Base-by-base conservation (phyloP, 2,113 vertebrate genomes). In the Thamnaconus septentrionalis region DNA sequence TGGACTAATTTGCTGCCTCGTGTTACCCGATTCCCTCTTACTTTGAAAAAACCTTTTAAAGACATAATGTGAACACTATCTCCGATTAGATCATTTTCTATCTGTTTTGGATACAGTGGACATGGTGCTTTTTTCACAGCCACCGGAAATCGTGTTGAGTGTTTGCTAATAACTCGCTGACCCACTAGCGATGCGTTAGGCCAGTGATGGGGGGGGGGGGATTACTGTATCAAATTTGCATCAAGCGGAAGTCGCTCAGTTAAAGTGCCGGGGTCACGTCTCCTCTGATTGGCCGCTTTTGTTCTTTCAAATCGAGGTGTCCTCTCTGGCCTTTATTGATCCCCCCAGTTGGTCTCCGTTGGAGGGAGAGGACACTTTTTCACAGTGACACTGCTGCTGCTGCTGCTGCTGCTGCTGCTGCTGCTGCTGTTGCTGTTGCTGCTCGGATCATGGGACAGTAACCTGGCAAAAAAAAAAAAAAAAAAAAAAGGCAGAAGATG, bases 221-320 rank as follows among this genome's bases (percentile, higher is more conserved):
- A 75, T 81, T 79, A 50, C 78, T 49, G 79, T 64, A 73, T 51
- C 62, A 76, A 3, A 77, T 79, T 56, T 43, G 4, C 61, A 75
- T 78, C 60, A 80, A 78, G 80, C n/a, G 64, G 73, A 72, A 76
- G 48, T 50, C 4, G 56, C n/a, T n/a, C 18, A 47, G 60, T 12
- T 43, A 64, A 66, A 66, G 60, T 73, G 63, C 59, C 63, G 45
- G 64, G 40, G 52, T 58, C 11, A 12, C 60, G 61, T 74, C 73
- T 18, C 61, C 71, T 75, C 81, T 78, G 81, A 87, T 84, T 87
- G 85, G 83, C 4, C 12, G 71, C 74, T 73, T 80, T 87, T 89
- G 85, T 85, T 84, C 65, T 85, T 89, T 89, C 74, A 83, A 88
- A 85, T 65, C 12, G 71, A 69, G 73, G 73, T 79, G 80, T 76